A percentile compares a stretch with the other conserved stretches of the same genome.
Evolutionary conservation across 2,113 vertebrate species (phyloP).

Genomic region (Pitta sordida): DNA sequence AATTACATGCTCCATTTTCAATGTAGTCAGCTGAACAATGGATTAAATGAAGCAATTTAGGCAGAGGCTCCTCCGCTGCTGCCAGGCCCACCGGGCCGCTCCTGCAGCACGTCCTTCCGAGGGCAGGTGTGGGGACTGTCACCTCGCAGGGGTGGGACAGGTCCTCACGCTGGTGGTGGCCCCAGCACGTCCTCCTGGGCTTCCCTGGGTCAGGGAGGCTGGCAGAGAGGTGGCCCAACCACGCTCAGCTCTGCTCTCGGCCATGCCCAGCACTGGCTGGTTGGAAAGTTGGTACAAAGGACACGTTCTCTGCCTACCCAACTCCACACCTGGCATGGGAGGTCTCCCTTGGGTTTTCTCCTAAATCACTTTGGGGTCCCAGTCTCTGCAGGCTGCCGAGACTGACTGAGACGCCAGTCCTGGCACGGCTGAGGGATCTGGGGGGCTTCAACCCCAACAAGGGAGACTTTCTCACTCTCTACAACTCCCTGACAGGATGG

Average conservation of each 20-base stretch:
- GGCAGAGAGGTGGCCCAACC: background rate
- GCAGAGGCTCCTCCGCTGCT: background rate
- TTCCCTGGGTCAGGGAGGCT: background rate
- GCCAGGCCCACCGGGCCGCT: background rate
- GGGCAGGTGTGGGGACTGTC: background rate
- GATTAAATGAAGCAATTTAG: slow-evolving; percentile 52
- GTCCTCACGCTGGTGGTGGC: background rate
- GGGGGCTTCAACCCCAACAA: background rate
- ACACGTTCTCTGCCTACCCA: fast-evolving
- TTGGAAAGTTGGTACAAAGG: background rate
- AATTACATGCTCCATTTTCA: slow-evolving; percentile 68
- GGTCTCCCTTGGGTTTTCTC: background rate
- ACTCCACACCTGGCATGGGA: background rate
- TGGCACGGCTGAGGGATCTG: background rate
- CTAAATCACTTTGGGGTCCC: background rate
- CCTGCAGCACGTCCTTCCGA: background rate
- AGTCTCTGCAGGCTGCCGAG: background rate
- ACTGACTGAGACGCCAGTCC: background rate
- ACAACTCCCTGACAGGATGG: background rate
- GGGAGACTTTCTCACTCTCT: background rate
- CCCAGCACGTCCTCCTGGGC: fast-evolving
- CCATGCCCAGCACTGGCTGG: fast-evolving
- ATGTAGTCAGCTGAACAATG: slow-evolving; percentile 54
- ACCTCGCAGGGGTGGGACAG: fast-evolving
- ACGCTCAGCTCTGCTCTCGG: fast-evolving